Base-by-base conservation (phyloP, 2,797 vertebrate species). In the Dipus sagitta region DNA sequence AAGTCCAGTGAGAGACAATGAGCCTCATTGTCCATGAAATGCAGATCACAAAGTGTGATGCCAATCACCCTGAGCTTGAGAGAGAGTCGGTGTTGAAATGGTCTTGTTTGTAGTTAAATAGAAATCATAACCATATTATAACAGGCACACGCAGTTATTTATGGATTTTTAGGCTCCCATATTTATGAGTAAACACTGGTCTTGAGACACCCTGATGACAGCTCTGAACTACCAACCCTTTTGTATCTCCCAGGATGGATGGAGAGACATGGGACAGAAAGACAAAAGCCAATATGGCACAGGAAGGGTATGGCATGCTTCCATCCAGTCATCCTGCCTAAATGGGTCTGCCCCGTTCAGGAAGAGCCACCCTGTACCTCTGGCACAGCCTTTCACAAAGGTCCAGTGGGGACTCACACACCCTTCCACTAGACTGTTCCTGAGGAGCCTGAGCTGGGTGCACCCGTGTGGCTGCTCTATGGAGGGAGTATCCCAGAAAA, bases 31-130 rank as follows among this genome's bases (percentile, higher is more conserved):
- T 1, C 82, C 52, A 0, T 0, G 42, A n/a, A 74, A 32, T 2
- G 4, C 47, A 42, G 23, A 54, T 18, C 32, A 2, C 0, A 3
- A 21, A 23, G 26, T 0, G 1, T 0, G 1, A 1, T 1, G 1
- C 5, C 0, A 5, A 7, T 26, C 42, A 12, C 3, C 28, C 20
- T 2, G 1, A 12, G 54, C 32, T 3, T 14, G 23, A 30, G 14
- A 30, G 30, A 30, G 32, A 4, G 10, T 38, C 2, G 4, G 62
- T 13, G 28, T 4, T 3, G 14, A 24, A 8, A 28, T 0, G 1
- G 0, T 23, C 23, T 67, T 21, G 6, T 6, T 15, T 67, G 42
- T 18, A 54, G 28, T 86, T 38, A 34, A 32, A 32, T 18, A 14
- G 13, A 64, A 47, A 11, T 4, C 1, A 8, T 2, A 5, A 26